Conservation (phyloP, 2,113 vertebrate genomes). For the Orientallactaga bullata region DNA sequence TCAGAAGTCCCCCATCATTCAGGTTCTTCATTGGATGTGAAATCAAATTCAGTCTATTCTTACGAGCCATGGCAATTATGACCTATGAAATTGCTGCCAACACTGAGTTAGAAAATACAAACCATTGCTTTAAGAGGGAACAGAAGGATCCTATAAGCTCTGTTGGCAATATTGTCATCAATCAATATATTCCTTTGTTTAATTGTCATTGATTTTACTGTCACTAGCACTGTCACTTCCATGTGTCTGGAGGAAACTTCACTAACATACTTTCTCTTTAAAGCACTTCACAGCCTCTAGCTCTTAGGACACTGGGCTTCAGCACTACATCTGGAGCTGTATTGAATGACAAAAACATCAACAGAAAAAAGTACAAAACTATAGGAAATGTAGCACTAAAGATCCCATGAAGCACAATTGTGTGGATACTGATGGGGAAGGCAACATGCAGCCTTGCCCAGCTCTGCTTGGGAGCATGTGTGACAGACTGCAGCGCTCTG, state of each 20-base stretch:
- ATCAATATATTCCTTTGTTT: neutral
- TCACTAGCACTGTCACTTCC: neutral
- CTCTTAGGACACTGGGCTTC: neutral
- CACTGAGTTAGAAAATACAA: neutral
- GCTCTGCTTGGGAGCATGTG: neutral
- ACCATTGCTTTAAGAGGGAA: neutral
- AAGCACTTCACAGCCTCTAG: neutral
- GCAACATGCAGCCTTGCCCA: too few species aligned
- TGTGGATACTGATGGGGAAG: neutral
- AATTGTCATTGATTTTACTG: neutral
- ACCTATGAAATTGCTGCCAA: neutral
- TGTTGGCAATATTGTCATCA: conserved; percentile 18
- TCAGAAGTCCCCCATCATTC: conserved; percentile 10
- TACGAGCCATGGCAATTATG: neutral
- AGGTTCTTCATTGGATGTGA: neutral
- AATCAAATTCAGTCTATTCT: neutral
- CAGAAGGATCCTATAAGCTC: neutral
- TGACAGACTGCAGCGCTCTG: neutral
- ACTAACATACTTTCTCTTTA: neutral
- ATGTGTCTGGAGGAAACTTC: neutral
- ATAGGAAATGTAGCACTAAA: neutral
- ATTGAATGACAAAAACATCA: neutral
- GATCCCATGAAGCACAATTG: neutral
- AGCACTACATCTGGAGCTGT: neutral
- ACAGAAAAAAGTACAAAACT: neutral